A percentile compares a stretch with the other conserved stretches of the same genome.
phyloP scores from a whole-genome alignment of 2,888 invertebrate species.

The Plusia festucae region DNA sequence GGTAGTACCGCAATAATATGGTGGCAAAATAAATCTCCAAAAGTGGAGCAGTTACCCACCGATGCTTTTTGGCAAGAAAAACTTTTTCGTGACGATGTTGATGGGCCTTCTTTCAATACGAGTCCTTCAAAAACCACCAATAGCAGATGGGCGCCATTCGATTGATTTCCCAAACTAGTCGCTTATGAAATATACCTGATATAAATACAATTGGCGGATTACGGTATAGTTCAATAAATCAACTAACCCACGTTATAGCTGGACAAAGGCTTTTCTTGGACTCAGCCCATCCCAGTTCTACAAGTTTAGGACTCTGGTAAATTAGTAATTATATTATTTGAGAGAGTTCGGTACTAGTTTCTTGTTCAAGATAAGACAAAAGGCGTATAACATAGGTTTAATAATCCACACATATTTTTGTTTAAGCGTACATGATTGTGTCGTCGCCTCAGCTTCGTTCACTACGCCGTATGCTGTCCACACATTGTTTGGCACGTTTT shows the following conservation, averaged over 20 bases:
- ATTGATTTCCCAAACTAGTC: neutral
- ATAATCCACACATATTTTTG: too few species aligned
- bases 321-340: too few species aligned
- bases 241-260: neutral
- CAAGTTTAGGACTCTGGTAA: too few species aligned
- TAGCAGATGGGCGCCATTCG: constrained; percentile 1
- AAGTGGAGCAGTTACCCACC: neutral
- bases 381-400: neutral
- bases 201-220: neutral
- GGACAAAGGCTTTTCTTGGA: neutral
- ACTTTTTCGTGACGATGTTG: neutral
- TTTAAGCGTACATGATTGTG: too few species aligned
- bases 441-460: too few species aligned
- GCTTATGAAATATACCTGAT: neutral
- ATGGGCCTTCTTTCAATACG: neutral
- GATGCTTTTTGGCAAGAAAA: neutral
- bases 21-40: neutral
- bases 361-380: neutral
- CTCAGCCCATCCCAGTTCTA: too few species aligned
- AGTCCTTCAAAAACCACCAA: neutral
- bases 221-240: neutral
- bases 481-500: too few species aligned
- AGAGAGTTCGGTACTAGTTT: too few species aligned
- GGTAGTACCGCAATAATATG: neutral
- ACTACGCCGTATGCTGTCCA: too few species aligned